These are phyloP conservation scores for Megaceryle alcyon DNA, from an alignment of 2,797 vertebrate genomes.

Conservation along the genomic window DNA sequence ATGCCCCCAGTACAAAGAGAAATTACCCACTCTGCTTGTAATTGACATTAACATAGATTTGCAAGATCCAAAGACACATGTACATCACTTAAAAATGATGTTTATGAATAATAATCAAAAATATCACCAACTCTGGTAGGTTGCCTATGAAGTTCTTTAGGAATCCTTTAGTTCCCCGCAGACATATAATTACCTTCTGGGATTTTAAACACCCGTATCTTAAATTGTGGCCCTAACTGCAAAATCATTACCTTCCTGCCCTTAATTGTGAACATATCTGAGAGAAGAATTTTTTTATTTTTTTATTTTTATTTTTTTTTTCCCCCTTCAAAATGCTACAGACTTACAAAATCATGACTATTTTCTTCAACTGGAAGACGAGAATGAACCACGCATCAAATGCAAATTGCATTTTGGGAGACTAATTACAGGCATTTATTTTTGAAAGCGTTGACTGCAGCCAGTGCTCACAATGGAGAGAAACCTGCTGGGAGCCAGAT, in stretches of 20 bases:
- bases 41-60: neutral
- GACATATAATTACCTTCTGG: slow-evolving; percentile 11
- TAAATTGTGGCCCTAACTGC: neutral
- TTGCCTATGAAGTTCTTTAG: neutral
- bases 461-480: accelerated
- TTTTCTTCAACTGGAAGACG: neutral
- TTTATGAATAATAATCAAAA: slow-evolving; percentile 37
- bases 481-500: neutral
- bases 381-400: neutral
- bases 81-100: neutral
- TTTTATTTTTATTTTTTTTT: no score
- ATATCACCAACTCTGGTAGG: neutral
- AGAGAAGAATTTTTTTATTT: neutral
- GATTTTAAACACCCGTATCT: slow-evolving; percentile 4
- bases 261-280: neutral
- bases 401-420: neutral
- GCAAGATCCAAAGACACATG: neutral
- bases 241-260: slow-evolving; percentile 29
- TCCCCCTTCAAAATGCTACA: neutral
- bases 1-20: slow-evolving; percentile 81
- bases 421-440: neutral
- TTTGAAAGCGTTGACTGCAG: neutral
- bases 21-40: slow-evolving; percentile 74
- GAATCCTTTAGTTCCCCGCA: neutral
- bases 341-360: neutral